A percentile compares a stretch with the other conserved stretches of the same genome.
Conservation (phyloP, 2,797 vertebrate species). For the Scyliorhinus canicula region DNA sequence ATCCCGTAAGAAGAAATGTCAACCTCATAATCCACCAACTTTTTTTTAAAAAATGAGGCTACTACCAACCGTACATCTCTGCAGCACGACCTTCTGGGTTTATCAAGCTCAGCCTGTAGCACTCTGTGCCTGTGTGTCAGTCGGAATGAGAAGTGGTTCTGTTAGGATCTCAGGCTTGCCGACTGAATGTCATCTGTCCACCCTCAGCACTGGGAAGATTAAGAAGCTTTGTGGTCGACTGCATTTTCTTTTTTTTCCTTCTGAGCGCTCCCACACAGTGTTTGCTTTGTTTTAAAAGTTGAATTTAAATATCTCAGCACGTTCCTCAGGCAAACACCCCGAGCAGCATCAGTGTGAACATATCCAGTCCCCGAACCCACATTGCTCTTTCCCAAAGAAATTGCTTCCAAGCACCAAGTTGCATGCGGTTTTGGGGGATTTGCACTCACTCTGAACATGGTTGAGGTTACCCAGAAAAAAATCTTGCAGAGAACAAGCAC, state of each 20-base stretch:
- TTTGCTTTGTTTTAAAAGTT: neutral
- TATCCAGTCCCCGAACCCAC: neutral
- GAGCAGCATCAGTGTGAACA: neutral
- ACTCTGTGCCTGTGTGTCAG: neutral
- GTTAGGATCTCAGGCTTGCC: neutral
- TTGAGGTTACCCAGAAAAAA: neutral
- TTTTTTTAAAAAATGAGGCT: neutral
- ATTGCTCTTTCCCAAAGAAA: neutral
- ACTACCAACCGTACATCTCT: neutral
- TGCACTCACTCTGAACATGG: neutral
- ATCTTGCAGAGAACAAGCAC: neutral
- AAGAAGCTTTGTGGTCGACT: conserved; percentile 1
- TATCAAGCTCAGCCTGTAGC: neutral
- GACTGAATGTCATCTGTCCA: neutral
- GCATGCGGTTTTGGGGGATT: neutral
- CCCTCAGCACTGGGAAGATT: neutral
- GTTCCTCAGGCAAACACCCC: neutral
- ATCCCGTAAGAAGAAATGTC: neutral
- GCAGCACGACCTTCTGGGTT: neutral
- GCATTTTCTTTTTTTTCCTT: neutral
- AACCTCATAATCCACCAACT: neutral
- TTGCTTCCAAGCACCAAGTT: neutral
- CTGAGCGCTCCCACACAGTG: neutral
- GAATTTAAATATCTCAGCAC: neutral
- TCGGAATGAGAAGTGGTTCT: neutral